These are phyloP conservation scores for Drosophila mayaguana DNA, from an alignment of 2,888 invertebrate species.

Conservation along the genomic window DNA sequence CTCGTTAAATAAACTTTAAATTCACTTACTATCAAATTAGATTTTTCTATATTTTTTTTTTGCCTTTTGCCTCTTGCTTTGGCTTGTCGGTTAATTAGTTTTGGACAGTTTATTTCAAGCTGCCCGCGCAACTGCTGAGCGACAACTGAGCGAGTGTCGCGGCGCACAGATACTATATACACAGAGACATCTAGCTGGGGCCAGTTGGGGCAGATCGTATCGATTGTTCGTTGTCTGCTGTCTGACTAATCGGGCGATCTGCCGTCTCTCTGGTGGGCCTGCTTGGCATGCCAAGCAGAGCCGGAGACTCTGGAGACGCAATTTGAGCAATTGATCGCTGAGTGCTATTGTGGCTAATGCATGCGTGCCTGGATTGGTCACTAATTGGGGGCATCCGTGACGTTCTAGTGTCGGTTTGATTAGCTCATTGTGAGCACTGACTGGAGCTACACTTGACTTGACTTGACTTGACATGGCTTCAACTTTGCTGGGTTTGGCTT, in stretches of 20 bases:
- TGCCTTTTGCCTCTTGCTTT: not conserved
- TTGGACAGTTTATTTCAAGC: constrained; percentile 16
- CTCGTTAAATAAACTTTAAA: not conserved
- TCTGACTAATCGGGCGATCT: constrained; percentile 54
- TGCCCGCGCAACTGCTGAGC: constrained; percentile 33
- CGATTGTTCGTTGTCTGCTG: constrained; percentile 21
- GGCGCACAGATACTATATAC: constrained; percentile 35
- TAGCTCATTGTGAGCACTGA: constrained; percentile 24
- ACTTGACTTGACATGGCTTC: not conserved
- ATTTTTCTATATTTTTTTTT: not conserved
- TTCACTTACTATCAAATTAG: constrained; percentile 11
- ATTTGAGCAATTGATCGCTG: constrained; percentile 42
- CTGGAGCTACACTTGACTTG: constrained; percentile 1
- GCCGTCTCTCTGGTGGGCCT: constrained; percentile 35
- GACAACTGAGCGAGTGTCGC: constrained; percentile 48
- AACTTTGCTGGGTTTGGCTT: no score
- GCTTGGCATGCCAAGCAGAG: constrained; percentile 38
- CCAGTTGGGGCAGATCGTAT: constrained; percentile 9
- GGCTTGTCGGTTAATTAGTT: constrained; percentile 2
- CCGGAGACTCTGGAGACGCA: constrained; percentile 17
- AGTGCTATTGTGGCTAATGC: not conserved
- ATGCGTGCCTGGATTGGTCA: constrained; percentile 28
- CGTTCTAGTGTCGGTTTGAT: constrained; percentile 32
- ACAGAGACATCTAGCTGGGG: not conserved
- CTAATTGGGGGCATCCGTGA: constrained; percentile 52